Base-by-base conservation (phyloP, 2,113 vertebrate species). In the Trogon melanurus region DNA sequence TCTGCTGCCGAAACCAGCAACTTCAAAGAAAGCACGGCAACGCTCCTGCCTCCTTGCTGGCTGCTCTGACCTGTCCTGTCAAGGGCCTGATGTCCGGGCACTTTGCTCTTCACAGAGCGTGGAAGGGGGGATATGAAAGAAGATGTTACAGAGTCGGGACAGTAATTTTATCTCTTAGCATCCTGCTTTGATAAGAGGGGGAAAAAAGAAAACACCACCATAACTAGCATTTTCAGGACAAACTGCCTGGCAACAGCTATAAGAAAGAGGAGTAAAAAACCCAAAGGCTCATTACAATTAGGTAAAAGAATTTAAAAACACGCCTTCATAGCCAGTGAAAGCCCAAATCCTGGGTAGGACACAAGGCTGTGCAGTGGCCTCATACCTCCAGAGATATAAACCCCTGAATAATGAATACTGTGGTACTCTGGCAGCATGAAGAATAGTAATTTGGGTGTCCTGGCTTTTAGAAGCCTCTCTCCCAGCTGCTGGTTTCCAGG, bases 61-160 rank as follows among this genome's bases (percentile, higher is more conserved):
- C 80, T 0, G 13, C 74, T 80, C 62, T 79, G 44, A 76, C 71
- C 48, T 5, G 10, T 64, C 64, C 84, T 67, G 36, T 17, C 2
- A 2, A 58, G 34, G 34, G 25, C 20, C 30, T 71, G 71, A 17
- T 76, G 69, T 83, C 54, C 34, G 5, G 74, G 65, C 53, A 66
- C 57, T 80, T 76, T 36, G 27, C 57, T 71, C 84, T 90, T 91
- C 79, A 86, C 50, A n/a, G 53, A 91, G 36, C 11, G 14, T 82
- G 89, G 67, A 95, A 94, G 82, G 85, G 76, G 96, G 85, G 95
- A 94, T 88, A 36, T 58, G 76, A 91, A 62, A 93, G 88, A 91
- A 92, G 91, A 95, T 91, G 73, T 95, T 83, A 88, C 89, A 91
- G 58, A 67, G 69, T 34, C 74, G 75, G 91, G 45, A 74, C 62